These are phyloP conservation scores for Leucophenga varia DNA, from an alignment of 1,140 invertebrate genomes.

Conservation along the genomic window DNA sequence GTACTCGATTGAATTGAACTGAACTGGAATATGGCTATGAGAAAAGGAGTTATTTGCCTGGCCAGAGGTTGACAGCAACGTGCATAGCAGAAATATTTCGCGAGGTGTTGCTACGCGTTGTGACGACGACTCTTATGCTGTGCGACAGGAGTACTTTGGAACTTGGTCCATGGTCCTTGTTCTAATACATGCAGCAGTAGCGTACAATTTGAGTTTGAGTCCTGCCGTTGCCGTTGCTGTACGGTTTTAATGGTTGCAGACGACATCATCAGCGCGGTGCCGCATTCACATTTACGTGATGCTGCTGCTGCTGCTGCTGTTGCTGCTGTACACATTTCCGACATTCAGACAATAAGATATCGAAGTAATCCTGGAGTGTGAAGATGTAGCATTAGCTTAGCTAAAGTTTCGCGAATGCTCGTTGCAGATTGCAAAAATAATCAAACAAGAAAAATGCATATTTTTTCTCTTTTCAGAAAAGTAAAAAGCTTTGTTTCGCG, in stretches of 20 bases:
- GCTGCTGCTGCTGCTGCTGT: constrained; percentile 25
- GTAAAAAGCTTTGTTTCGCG: too few species aligned
- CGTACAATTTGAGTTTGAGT: constrained; percentile 38
- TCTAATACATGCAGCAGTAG: constrained; percentile 20
- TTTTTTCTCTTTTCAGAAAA: too few species aligned
- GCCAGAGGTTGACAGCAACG: constrained; percentile 21
- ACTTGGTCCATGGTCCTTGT: too few species aligned
- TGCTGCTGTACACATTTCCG: constrained; percentile 42
- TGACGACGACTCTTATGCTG: too few species aligned
- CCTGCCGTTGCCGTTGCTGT: constrained; percentile 8
- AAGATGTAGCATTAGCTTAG: too few species aligned
- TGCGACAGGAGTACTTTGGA: neutral
- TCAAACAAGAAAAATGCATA: constrained; percentile 15
- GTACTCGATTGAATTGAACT: too few species aligned
- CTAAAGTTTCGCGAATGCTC: too few species aligned
- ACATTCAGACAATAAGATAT: constrained; percentile 31
- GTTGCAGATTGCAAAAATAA: constrained; percentile 46
- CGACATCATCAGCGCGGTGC: neutral
- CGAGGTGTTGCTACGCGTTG: constrained; percentile 36
- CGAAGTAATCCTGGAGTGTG: too few species aligned
- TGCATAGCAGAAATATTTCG: constrained; percentile 18
- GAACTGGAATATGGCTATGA: too few species aligned
- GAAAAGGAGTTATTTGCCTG: too few species aligned
- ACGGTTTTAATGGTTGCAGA: neutral
- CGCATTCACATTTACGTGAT: neutral